Evolutionary conservation across 2,797 vertebrate species (phyloP).

Genomic region (Chelon labrosus): DNA sequence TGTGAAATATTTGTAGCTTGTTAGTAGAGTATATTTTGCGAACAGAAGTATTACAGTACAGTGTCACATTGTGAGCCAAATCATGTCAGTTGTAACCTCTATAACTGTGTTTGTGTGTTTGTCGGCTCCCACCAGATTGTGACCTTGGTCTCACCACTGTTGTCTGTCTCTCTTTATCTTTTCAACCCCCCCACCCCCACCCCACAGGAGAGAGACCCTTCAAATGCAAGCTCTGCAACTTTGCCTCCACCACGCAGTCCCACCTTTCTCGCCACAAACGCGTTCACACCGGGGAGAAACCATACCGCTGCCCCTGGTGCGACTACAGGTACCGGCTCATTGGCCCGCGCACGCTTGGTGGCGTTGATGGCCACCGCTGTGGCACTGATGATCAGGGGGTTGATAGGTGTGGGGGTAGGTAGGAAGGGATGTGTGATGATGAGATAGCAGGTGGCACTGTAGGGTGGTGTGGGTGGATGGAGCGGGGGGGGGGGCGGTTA

Average conservation of each 20-base stretch:
- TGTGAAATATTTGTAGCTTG: too few species aligned
- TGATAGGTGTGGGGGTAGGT: slow-evolving; percentile 63
- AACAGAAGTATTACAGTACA: too few species aligned
- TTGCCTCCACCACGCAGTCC: slow-evolving; percentile 97
- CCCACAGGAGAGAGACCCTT: slow-evolving; percentile 95
- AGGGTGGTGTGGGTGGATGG: slow-evolving; percentile 49
- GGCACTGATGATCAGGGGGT: slow-evolving; percentile 70
- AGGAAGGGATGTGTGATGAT: slow-evolving; percentile 45
- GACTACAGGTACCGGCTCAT: slow-evolving; percentile 95
- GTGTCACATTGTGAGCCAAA: background rate
- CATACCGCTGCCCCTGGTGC: slow-evolving; percentile 98
- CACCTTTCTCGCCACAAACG: slow-evolving; percentile 97
- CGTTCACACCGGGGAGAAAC: slow-evolving; percentile 98
- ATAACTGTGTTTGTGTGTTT: background rate
- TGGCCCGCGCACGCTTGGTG: slow-evolving; percentile 64
- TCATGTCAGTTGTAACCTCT: slow-evolving; percentile 1
- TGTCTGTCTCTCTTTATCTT: slow-evolving; percentile 37
- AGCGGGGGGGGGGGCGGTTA: slow-evolving; percentile 2
- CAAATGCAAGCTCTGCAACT: slow-evolving; percentile 96
- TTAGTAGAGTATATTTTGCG: too few species aligned
- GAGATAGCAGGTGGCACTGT: slow-evolving; percentile 73
- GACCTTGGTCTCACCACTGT: slow-evolving; percentile 30
- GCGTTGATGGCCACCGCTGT: slow-evolving; percentile 62
- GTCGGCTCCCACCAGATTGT: background rate
- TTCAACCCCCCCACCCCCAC: slow-evolving; percentile 14